Conservation (phyloP, 2,113 vertebrate genomes). For the Alethe diademata region DNA sequence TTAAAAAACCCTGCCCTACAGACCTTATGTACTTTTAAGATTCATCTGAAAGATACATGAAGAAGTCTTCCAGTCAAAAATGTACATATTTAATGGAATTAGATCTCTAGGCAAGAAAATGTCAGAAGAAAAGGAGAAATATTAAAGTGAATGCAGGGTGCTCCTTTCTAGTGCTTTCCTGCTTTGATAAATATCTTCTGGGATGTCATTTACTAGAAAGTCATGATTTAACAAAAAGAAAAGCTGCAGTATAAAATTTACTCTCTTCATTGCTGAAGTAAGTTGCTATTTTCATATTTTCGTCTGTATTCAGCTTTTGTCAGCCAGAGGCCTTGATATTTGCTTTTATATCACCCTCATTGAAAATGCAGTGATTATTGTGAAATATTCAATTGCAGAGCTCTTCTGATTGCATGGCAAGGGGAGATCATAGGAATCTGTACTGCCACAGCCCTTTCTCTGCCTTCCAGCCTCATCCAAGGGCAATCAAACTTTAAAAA, state of each 20-base stretch:
- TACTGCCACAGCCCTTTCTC: constrained; percentile 26
- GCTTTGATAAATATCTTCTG: constrained; percentile 86
- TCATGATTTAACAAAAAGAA: constrained; percentile 78
- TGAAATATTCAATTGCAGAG: constrained; percentile 59
- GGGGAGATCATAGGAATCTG: constrained; percentile 7
- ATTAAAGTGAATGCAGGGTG: constrained; percentile 77
- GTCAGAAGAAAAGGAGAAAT: constrained; percentile 79
- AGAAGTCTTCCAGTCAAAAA: constrained; percentile 78
- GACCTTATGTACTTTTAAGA: constrained; percentile 85
- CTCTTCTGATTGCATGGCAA: constrained; percentile 54
- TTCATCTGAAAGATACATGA: constrained; percentile 84
- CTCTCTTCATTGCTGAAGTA: constrained; percentile 68
- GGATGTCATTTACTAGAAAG: constrained; percentile 81
- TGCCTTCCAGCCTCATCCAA: background rate
- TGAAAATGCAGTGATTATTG: constrained; percentile 69
- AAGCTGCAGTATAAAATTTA: constrained; percentile 69
- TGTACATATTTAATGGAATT: constrained; percentile 86
- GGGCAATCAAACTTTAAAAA: constrained; percentile 16
- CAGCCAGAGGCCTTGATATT: constrained; percentile 69
- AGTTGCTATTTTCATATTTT: constrained; percentile 73
- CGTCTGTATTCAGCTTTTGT: constrained; percentile 72
- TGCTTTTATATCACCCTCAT: constrained; percentile 65
- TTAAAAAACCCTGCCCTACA: constrained; percentile 80
- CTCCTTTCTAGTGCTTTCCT: constrained; percentile 71
- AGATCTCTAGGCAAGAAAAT: constrained; percentile 82